These are phyloP conservation scores for Misgurnus mizolepis DNA, from an alignment of 2,113 vertebrate genomes.

Conservation along the genomic window DNA sequence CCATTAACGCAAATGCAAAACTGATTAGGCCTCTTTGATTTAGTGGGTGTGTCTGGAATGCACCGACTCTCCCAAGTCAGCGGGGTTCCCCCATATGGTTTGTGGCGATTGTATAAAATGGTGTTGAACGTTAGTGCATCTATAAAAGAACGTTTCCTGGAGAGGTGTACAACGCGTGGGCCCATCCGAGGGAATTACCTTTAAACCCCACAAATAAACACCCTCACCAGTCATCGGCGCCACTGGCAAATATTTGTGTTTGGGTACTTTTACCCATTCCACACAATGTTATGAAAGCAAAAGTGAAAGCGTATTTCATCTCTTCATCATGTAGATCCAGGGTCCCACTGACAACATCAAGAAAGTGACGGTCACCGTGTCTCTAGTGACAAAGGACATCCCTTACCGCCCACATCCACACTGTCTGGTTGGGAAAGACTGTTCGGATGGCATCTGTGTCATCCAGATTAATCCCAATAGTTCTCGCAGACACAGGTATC, in stretches of 20 bases:
- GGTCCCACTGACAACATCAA: slow-evolving; percentile 73
- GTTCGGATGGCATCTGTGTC: slow-evolving; percentile 79
- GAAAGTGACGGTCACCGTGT: slow-evolving; percentile 81
- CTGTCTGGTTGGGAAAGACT: slow-evolving; percentile 94
- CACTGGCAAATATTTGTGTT: background rate
- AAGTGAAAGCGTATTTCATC: background rate
- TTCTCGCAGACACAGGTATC: slow-evolving; percentile 82
- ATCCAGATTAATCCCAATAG: slow-evolving; percentile 79
- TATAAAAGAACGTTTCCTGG: slow-evolving; percentile 63
- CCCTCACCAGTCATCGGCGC: background rate
- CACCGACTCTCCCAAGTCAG: slow-evolving; percentile 51
- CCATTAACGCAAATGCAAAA: background rate
- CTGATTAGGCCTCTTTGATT: background rate
- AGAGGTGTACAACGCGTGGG: slow-evolving; percentile 30
- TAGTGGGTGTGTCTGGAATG: slow-evolving; percentile 54
- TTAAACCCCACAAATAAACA: background rate
- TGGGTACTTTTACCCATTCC: background rate
- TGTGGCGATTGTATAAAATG: slow-evolving; percentile 28
- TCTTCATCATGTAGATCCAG: slow-evolving; percentile 66
- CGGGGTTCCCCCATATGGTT: slow-evolving; percentile 56
- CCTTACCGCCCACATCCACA: slow-evolving; percentile 91
- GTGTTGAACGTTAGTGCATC: background rate
- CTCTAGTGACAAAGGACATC: slow-evolving; percentile 89
- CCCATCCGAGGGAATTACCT: slow-evolving; percentile 45
- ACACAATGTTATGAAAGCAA: background rate